Percentiles rank a stretch among this genome's conserved stretches.
phyloP scores from a whole-genome alignment of 2,113 vertebrate species.

The Willisornis vidua region DNA sequence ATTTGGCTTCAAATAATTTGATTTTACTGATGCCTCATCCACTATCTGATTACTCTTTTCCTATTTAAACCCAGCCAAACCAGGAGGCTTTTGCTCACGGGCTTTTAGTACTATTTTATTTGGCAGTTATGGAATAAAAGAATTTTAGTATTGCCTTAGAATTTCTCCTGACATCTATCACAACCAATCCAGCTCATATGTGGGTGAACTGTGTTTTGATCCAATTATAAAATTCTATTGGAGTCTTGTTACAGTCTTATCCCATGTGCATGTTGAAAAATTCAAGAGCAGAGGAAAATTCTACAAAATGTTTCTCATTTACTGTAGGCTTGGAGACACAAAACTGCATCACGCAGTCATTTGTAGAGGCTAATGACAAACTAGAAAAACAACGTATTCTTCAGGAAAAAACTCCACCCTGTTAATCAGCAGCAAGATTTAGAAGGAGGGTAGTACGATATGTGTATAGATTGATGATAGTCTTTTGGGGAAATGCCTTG shows the following conservation, averaged over 20 bases:
- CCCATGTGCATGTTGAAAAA: slow-evolving; percentile 53
- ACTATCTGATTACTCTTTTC: slow-evolving; percentile 27
- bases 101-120: slow-evolving; percentile 63
- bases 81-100: slow-evolving; percentile 51
- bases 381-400: not conserved
- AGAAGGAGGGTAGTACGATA: not conserved
- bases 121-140: slow-evolving; percentile 63
- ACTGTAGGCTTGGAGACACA: slow-evolving; percentile 35
- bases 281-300: slow-evolving; percentile 46
- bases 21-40: slow-evolving; percentile 41
- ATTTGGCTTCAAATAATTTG: slow-evolving; percentile 13
- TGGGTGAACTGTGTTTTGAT: slow-evolving; percentile 67
- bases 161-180: slow-evolving; percentile 68
- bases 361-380: slow-evolving; percentile 19
- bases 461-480: not conserved
- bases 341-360: not conserved
- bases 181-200: slow-evolving; percentile 57
- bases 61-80: slow-evolving; percentile 41
- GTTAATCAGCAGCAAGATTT: not conserved
- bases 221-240: slow-evolving; percentile 62
- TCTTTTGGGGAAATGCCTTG: not conserved
- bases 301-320: slow-evolving; percentile 53
- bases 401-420: not conserved
- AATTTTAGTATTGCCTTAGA: slow-evolving; percentile 57
- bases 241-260: slow-evolving; percentile 58